These are phyloP conservation scores for Brienomyrus brachyistius DNA, from an alignment of 2,113 vertebrate species.

Conservation along the genomic window DNA sequence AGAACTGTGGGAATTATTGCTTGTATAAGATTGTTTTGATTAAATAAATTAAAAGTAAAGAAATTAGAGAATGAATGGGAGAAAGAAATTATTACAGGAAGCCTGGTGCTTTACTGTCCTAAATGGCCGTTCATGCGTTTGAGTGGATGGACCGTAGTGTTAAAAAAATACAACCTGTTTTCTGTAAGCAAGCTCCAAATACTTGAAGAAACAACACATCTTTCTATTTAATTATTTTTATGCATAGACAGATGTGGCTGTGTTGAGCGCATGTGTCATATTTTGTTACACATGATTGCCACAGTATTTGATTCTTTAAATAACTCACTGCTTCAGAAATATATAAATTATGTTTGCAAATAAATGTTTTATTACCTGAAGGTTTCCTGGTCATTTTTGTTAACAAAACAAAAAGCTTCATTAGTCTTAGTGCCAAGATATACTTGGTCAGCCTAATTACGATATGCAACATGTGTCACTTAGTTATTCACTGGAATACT, in stretches of 20 bases:
- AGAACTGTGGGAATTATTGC: slow-evolving; percentile 2
- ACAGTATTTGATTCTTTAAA: slow-evolving; percentile 26
- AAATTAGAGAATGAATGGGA: background rate
- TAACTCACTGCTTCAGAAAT: slow-evolving; percentile 36
- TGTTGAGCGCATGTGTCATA: slow-evolving; percentile 33
- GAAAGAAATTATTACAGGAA: background rate
- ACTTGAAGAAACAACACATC: slow-evolving; percentile 35
- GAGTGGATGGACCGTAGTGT: background rate
- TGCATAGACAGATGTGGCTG: slow-evolving; percentile 29
- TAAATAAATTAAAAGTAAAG: background rate
- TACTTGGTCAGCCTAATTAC: background rate
- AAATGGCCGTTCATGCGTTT: slow-evolving; percentile 20
- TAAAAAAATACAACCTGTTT: slow-evolving; percentile 8
- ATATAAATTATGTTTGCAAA: slow-evolving; percentile 45
- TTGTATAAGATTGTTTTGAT: background rate
- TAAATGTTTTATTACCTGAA: slow-evolving; percentile 42
- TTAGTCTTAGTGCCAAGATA: background rate
- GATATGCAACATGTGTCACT: background rate
- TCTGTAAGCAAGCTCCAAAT: slow-evolving; percentile 23
- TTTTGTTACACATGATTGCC: slow-evolving; percentile 38
- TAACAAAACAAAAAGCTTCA: background rate
- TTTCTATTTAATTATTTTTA: slow-evolving; percentile 36
- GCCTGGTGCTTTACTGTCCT: slow-evolving; percentile 9
- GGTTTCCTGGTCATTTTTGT: slow-evolving; percentile 7
- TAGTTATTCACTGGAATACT: background rate